Base-by-base conservation (phyloP, 2,888 invertebrate species). In the Caradrina clavipalpis region DNA sequence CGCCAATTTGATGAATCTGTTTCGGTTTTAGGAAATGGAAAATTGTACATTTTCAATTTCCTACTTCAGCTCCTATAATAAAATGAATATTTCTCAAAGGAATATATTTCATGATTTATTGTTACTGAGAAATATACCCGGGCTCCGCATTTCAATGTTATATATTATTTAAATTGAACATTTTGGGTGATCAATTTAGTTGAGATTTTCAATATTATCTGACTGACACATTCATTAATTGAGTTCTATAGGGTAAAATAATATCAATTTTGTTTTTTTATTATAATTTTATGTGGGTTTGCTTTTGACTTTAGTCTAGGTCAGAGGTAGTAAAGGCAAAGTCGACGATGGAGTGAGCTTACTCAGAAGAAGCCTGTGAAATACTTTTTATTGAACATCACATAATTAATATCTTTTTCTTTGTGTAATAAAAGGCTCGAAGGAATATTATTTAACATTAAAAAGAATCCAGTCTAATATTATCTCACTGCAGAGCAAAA, bases 1-100 rank as follows among this genome's bases (percentile, higher is more conserved):
- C 21, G 79, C 85, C 79, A 84, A 63, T 66, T 73, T 73, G 8
- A 67, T 69, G 58, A 22, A 61, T 42, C 56, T 21, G 19, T 63
- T 60, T 53, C 1, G 35, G 39, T 59, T 49, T 45, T 53, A 67
- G 56, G 42, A 68, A 71, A 65, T 59, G 50, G 64, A 73, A 72
- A 70, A 73, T 62, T 68, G 49, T 19, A 60, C 45, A 57, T 60
- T 70, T 59, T n/a, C 56, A 64, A 58, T 71, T 71, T 56, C 21
- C 47, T 54, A 45, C 35, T 67, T 55, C 75, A 53, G 22, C 19
- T 66, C 51, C 10, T 21, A 64, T 5, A 50, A 60, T 62, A 42
- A 21, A 59, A 54, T 49, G 13, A 17, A 61, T 56, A 55, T 60
- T 78, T 56, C 21, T 22, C 58, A 45, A 60, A 45, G 26, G 45